These are phyloP conservation scores for Drosophila seclusa DNA, from an alignment of 2,888 invertebrate species.

Conservation along the genomic window DNA sequence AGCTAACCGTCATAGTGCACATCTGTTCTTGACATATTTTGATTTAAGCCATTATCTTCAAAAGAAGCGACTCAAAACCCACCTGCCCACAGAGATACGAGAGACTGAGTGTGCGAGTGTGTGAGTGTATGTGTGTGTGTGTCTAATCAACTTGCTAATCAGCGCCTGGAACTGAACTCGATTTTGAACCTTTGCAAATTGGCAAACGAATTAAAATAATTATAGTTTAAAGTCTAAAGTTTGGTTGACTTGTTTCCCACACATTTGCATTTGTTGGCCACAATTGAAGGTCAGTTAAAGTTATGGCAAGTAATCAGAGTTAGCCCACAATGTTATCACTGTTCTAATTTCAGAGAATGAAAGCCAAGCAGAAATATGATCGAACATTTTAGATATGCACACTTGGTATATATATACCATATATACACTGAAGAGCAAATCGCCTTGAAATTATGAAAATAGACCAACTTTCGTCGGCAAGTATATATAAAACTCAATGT, in stretches of 20 bases:
- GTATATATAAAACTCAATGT: background rate
- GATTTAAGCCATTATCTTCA: background rate
- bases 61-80: background rate
- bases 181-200: constrained; percentile 46
- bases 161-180: constrained; percentile 32
- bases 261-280: background rate
- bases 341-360: background rate
- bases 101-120: too few species aligned
- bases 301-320: background rate
- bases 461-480: background rate
- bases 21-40: background rate
- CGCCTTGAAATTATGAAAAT: background rate
- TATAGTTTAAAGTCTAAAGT: constrained; percentile 22
- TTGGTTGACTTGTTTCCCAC: background rate
- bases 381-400: background rate
- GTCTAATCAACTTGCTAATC: constrained; percentile 40
- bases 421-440: background rate
- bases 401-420: background rate
- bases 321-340: background rate
- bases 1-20: background rate
- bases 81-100: constrained; percentile 5
- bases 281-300: background rate
- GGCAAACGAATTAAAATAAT: constrained; percentile 16
- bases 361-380: background rate
- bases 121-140: background rate